Evolutionary conservation across 2,113 vertebrate species (phyloP).

Genomic region (Syngnathoides biaculeatus): DNA sequence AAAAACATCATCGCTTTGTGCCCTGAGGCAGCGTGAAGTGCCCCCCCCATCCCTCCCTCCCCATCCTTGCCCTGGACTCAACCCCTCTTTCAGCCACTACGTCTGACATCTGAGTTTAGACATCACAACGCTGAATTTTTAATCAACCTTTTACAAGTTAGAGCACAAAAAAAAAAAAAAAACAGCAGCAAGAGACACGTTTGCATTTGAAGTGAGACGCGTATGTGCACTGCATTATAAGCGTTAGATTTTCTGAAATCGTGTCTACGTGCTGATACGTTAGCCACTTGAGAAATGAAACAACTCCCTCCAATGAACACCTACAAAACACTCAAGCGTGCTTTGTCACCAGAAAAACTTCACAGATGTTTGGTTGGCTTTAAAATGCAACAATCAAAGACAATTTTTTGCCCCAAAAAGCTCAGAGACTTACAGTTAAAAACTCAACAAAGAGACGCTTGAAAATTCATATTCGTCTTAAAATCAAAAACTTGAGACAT

Average conservation of each 20-base stretch:
- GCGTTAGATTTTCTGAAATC: neutral
- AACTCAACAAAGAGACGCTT: too few species aligned
- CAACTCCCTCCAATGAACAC: too few species aligned
- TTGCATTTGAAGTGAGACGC: neutral
- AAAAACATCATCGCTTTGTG: constrained; percentile 16
- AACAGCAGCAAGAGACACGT: neutral
- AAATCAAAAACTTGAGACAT: too few species aligned
- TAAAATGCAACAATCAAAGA: too few species aligned
- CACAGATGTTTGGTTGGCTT: too few species aligned
- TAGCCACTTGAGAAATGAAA: neutral
- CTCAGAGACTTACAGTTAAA: too few species aligned
- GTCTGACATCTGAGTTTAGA: neutral
- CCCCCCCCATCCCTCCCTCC: constrained; percentile 14
- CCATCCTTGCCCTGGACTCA: constrained; percentile 42
- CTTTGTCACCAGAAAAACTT: too few species aligned
- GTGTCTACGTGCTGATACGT: neutral
- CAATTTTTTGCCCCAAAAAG: too few species aligned
- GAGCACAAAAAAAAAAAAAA: neutral
- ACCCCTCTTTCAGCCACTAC: constrained; percentile 14
- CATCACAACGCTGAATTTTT: constrained; percentile 9
- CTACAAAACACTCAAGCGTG: too few species aligned
- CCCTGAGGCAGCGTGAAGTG: constrained; percentile 32
- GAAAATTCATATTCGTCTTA: too few species aligned
- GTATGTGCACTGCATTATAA: neutral
- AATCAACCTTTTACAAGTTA: neutral